phyloP scores from a whole-genome alignment of 2,113 vertebrate species.

The pig (Sus scrofa) region DNA sequence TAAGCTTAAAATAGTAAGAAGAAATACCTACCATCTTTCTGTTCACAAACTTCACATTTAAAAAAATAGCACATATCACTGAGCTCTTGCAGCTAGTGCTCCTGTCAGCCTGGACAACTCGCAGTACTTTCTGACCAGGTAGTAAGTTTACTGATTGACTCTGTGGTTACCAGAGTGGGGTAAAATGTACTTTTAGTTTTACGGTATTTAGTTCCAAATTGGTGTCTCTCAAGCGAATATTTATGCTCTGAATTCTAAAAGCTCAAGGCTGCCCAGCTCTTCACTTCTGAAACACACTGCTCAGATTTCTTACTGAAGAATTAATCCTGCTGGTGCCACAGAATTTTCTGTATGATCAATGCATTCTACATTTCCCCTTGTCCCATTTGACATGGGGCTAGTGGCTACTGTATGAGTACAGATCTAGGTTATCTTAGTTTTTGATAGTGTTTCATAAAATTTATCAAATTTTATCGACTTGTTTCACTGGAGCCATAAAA shows the following conservation, averaged over 20 bases:
- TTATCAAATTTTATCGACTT: neutral
- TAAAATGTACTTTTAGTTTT: constrained; percentile 69
- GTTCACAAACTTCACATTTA: neutral
- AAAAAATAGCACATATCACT: neutral
- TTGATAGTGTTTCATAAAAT: constrained; percentile 6
- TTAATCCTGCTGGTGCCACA: neutral
- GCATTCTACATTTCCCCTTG: neutral
- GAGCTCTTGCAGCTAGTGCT: no score
- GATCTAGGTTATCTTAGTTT: neutral
- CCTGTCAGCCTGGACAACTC: neutral
- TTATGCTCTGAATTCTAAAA: neutral
- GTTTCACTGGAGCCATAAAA: neutral
- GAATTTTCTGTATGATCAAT: neutral
- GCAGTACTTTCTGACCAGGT: constrained; percentile 42
- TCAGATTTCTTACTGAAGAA: neutral
- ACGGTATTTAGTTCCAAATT: constrained; percentile 34
- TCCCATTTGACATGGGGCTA: neutral
- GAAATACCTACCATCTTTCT: constrained; percentile 37
- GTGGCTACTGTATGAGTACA: neutral
- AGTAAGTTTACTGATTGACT: constrained; percentile 57
- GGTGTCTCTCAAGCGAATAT: neutral
- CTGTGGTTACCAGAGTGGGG: constrained; percentile 62
- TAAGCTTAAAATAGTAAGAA: constrained; percentile 59
- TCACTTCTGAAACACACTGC: neutral
- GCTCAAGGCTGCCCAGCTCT: neutral